Evolutionary conservation across 1,140 invertebrate species (phyloP), one percentile per base, ranked within the genome.

Genomic region (Carposina sasakii): DNA sequence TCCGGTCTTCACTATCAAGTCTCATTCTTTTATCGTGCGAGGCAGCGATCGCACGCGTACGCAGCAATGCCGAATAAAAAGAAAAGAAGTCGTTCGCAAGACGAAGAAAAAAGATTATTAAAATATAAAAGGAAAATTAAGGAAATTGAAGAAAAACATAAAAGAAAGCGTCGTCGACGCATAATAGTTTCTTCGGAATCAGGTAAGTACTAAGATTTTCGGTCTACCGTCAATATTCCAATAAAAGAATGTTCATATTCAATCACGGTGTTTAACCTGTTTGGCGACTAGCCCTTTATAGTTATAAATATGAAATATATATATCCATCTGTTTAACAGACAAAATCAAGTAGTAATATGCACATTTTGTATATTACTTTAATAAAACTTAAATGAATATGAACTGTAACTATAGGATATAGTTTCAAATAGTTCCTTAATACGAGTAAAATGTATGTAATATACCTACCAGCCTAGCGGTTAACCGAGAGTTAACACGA

Each of bases 1-100:
- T n/a, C n/a, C n/a, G n/a, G n/a, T n/a, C n/a, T n/a, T n/a, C n/a
- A n/a, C n/a, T n/a, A n/a, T n/a, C n/a, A n/a, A n/a, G n/a, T n/a
- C n/a, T n/a, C n/a, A 33, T 33, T 33, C 31, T n/a, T 33, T 33
- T 33, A n/a, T 33, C 31, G 31, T 33, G 31, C 31, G 31, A 13
- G 31, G 31, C 31, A 33, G 31, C 13, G 31, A 8, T 33, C 31
- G 31, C 31, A 33, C 31, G 31, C 31, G 31, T 15, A 33, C 31
- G 15, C 10, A 4, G 6, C 10, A 33, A 33, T 33, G 31, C 6
- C 31, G n/a, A n/a, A n/a, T n/a, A 33, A 33, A 33, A 10, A 15
- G 3, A 33, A 33, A 33, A 33, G 31, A 13, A 15, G 15, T 33
- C 15, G 10, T 33, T 33, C 31, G 6, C 6, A 6, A 13, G 31